Base-by-base conservation (phyloP, 1,140 invertebrate genomes). In the Drosophila sechellia region DNA sequence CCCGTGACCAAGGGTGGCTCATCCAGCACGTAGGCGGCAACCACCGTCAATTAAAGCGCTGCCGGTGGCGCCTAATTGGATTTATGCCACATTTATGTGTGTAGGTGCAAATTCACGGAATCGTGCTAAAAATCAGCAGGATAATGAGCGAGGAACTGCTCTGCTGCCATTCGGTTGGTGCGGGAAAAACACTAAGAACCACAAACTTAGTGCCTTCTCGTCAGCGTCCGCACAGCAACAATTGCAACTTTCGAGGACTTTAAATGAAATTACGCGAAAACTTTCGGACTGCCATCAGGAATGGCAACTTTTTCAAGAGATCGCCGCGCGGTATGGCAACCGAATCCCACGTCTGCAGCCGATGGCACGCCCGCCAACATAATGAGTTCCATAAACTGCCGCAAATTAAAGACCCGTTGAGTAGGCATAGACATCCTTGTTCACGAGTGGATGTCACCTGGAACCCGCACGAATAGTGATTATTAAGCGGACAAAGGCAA, bases 181-280 rank as follows among this genome's bases (percentile, higher is more conserved):
- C 35, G 34, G 40, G 6, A 34, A 17, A 15, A 68, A 68, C 25
- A 74, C 58, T 42, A 52, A 35, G 54, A 70, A 39, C 75, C 83
- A 66, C 77, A 86, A 85, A 66, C 72, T 80, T 70, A 37, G 77
- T 70, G 65, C 57, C 54, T 5, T 17, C 20, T 50, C 39, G 25
- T 10, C 22, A 25, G 25, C 17, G 20, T n/a, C 56, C 15, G 42
- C 43, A 25, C 43, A 25, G 27, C 61, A 87, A 89, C 84, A 87
- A 87, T 87, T 87, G 83, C 71, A 87, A 87, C 77, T 87, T 87
- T 87, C 79, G 68, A 87, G 84, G 84, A 87, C 84, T 87, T 89
- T 84, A 87, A 87, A 87, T 87, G 84, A 87, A 87, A 87, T 87
- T 89, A 87, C 79, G 84, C 84, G 84, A 77, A 87, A 87, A 87